Conservation (phyloP, 2,113 vertebrate species). For the Lagenorhynchus albirostris region DNA sequence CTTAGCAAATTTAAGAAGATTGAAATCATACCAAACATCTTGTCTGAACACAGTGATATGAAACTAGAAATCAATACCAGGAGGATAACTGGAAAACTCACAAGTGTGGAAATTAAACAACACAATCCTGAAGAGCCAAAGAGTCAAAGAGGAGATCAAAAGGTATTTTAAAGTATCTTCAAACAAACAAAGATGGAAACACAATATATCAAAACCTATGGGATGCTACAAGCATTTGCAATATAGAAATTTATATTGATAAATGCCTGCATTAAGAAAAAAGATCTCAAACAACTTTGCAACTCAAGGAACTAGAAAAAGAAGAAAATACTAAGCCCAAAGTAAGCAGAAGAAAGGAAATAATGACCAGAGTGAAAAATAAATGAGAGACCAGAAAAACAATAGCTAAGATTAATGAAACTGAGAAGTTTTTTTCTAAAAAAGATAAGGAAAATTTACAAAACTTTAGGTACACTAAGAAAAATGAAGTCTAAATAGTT, state of each 20-base stretch:
- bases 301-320: too few species aligned
- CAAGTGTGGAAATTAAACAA: neutral
- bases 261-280: neutral
- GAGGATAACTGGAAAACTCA: neutral
- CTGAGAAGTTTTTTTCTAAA: neutral
- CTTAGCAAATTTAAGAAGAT: neutral
- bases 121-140: too few species aligned
- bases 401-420: neutral
- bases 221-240: neutral
- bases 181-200: too few species aligned
- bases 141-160: too few species aligned
- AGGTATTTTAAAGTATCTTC: too few species aligned
- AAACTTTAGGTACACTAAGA: neutral
- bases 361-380: neutral
- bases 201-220: neutral
- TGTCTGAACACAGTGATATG: neutral
- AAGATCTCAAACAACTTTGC: neutral
- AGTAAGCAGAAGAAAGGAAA: neutral
- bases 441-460: neutral
- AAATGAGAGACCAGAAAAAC: neutral
- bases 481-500: neutral
- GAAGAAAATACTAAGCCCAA: neutral
- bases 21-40: neutral
- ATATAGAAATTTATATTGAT: neutral
- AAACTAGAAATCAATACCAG: neutral